These are phyloP conservation scores for Brachypteracias leptosomus DNA, from an alignment of 2,113 vertebrate genomes.

Conservation along the genomic window DNA sequence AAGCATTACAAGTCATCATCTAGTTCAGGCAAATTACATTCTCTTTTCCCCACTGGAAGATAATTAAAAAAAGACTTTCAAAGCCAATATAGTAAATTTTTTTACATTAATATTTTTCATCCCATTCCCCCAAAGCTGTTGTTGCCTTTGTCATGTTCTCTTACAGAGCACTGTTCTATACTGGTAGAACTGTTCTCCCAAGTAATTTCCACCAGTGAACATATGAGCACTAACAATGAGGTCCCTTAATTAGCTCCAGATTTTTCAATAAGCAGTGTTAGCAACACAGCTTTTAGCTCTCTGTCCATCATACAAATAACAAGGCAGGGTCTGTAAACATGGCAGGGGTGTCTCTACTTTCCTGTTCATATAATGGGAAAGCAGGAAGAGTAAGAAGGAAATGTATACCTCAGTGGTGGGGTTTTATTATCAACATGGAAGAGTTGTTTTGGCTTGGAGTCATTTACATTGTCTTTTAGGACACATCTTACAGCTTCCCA, in stretches of 20 bases:
- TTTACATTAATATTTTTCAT: background rate
- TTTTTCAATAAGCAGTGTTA: slow-evolving; percentile 27
- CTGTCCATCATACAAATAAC: slow-evolving; percentile 30
- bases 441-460: background rate
- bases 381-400: background rate
- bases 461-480: background rate
- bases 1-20: background rate
- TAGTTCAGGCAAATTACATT: background rate
- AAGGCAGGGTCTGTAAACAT: slow-evolving; percentile 34
- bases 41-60: background rate
- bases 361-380: background rate
- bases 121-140: background rate
- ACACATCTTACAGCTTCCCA: background rate
- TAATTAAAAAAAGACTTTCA: background rate
- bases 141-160: background rate
- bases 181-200: background rate
- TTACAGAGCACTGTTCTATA: background rate
- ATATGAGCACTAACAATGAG: background rate
- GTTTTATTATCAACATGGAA: background rate
- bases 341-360: background rate
- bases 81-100: background rate
- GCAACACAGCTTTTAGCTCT: background rate
- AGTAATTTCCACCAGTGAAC: background rate
- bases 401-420: background rate
- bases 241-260: slow-evolving; percentile 21